Evolutionary conservation across 2,888 invertebrate genomes (phyloP).

Genomic region (Eristalinus aeneus): DNA sequence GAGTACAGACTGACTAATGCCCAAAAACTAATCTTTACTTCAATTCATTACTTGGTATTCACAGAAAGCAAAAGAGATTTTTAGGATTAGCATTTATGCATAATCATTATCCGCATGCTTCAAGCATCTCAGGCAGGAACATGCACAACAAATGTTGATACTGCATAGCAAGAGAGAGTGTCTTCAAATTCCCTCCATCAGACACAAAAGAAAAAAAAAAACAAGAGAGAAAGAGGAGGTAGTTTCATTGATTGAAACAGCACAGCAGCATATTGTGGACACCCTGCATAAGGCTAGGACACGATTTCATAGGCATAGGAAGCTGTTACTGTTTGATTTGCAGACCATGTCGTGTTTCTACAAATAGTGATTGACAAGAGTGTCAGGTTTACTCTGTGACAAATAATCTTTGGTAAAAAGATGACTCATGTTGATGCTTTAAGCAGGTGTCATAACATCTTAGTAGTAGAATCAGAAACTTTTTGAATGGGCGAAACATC

Average conservation of each 20-base stretch:
- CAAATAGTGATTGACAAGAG: background rate
- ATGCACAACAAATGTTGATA: background rate
- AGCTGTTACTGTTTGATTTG: background rate
- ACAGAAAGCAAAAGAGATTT: too few species aligned
- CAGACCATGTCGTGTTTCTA: background rate
- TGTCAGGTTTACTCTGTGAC: too few species aligned
- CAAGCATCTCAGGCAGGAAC: background rate
- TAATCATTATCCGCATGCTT: background rate
- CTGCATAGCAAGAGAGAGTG: background rate
- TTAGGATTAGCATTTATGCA: background rate
- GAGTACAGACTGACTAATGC: too few species aligned
- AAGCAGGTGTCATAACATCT: too few species aligned
- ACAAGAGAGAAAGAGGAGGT: background rate
- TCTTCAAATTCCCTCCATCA: background rate
- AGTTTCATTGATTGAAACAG: background rate
- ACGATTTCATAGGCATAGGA: background rate
- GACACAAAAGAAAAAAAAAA: background rate
- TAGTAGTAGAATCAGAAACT: too few species aligned
- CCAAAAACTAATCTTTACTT: too few species aligned
- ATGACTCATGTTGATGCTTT: too few species aligned
- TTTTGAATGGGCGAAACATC: too few species aligned
- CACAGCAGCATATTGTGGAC: background rate
- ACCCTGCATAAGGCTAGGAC: background rate
- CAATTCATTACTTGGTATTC: too few species aligned
- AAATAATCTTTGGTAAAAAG: too few species aligned